Base-by-base conservation (phyloP, 1,140 invertebrate genomes). In the Lordiphosa stackelbergi region DNA sequence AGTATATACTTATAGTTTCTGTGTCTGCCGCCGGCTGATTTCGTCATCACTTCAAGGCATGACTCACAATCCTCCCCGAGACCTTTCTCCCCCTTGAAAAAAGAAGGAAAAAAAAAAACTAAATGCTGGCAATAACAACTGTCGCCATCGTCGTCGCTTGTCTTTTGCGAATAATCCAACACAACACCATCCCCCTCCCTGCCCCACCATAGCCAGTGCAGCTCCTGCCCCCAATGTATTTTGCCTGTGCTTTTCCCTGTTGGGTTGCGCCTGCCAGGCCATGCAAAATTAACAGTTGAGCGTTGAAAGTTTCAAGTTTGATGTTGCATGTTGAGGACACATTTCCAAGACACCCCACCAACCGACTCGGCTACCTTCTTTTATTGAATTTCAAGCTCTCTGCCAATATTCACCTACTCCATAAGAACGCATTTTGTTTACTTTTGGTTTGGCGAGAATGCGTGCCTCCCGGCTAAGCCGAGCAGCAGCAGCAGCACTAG, bases 221-320 rank as follows among this genome's bases (percentile, higher is more conserved):
- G 34, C 66, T 51, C 8, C 51, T 55, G 46, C 71, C 52, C 49
- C 38, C 43, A 19, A 19, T 49, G 9, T 22, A 51, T 38, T 47
- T 34, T 37, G 7, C 31, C 6, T 34, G 28, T 11, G 10, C 37
- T 12, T 35, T 51, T n/a, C 31, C 11, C n/a, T 19, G 34, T 28
- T 38, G 51, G 28, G 7, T 31, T 31, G 28, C 22, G 22, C 22
- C 22, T 24, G 52, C 41, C 40, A 64, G 22, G 36, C 56, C 57
- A 48, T 78, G 69, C 69, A 52, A 73, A 73, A 66, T 75, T 53
- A 65, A 78, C 64, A 78, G 65, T 56, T 65, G 64, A 61, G 63
- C 48, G 28, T 31, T 8, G 28, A 35, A 22, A 58, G 46, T 49
- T 56, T 46, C 36, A 59, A 72, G 63, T 77, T 72, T 69, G 64